Conservation (phyloP, 2,888 invertebrate genomes). For the Liopterus haemorrhoidalis region DNA sequence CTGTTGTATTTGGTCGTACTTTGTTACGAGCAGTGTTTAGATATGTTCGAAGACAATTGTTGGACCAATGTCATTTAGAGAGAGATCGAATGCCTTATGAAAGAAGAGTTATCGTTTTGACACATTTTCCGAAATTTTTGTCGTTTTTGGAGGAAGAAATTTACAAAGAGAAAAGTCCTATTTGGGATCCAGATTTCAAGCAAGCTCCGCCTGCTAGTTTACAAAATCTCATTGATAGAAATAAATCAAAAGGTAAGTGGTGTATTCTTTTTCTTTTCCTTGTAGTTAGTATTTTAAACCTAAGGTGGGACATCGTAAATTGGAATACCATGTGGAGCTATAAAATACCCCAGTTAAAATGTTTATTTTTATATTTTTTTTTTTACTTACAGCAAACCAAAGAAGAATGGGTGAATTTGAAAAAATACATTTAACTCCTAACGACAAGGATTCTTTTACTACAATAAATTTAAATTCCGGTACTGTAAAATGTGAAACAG, state of each 20-base stretch:
- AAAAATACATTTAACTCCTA: slow-evolving; percentile 54
- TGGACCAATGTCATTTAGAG: slow-evolving; percentile 87
- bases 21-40: slow-evolving; percentile 77
- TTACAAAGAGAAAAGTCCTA: slow-evolving; percentile 77
- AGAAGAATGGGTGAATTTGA: slow-evolving; percentile 59
- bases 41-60: slow-evolving; percentile 72
- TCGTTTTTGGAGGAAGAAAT: slow-evolving; percentile 84
- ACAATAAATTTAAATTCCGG: slow-evolving; percentile 62
- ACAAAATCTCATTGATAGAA: slow-evolving; percentile 57
- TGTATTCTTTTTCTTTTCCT: not conserved
- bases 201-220: slow-evolving; percentile 63
- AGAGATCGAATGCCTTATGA: slow-evolving; percentile 85
- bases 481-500: slow-evolving; percentile 38
- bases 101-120: slow-evolving; percentile 73
- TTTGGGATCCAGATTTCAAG: slow-evolving; percentile 90
- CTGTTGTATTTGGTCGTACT: slow-evolving; percentile 84
- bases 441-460: slow-evolving; percentile 64
- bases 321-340: too few species aligned
- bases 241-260: slow-evolving; percentile 40
- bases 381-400: slow-evolving; percentile 28
- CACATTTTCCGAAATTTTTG: slow-evolving; percentile 88
- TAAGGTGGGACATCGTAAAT: too few species aligned
- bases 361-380: slow-evolving; percentile 20
- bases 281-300: not conserved
- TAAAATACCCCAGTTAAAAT: not conserved